Evolutionary conservation across 2,888 invertebrate genomes (phyloP).

Genomic region (Rhogogaster chlorosoma): DNA sequence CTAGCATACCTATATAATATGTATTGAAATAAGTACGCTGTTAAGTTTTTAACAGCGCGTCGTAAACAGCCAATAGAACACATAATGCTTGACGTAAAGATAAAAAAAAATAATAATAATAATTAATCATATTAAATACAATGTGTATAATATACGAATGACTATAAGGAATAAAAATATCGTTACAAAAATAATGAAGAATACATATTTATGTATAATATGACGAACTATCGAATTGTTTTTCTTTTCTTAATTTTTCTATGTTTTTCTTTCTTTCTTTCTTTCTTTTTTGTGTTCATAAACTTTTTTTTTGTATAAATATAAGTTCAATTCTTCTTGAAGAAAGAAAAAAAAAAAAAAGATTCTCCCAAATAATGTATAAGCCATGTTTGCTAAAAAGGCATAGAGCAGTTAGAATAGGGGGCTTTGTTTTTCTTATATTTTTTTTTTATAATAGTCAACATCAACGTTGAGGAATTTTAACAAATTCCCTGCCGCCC

Average conservation of each 20-base stretch:
- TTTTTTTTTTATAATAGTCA: not conserved
- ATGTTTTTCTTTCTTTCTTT: conserved; percentile 51
- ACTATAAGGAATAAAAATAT: conserved; percentile 62
- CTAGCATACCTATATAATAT: conserved; percentile 48
- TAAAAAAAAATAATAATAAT: conserved; percentile 56
- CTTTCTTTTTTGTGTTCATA: conserved; percentile 48
- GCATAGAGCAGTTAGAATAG: conserved; percentile 44
- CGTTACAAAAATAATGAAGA: conserved; percentile 65
- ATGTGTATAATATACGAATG: conserved; percentile 56
- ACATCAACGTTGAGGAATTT: not conserved
- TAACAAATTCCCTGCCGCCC: not conserved
- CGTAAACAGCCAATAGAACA: conserved; percentile 69
- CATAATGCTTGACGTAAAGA: conserved; percentile 63
- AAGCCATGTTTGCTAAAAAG: conserved; percentile 49
- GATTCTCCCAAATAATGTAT: conserved; percentile 36
- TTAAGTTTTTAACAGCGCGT: conserved; percentile 61
- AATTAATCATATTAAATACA: conserved; percentile 60
- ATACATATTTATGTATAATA: conserved; percentile 56
- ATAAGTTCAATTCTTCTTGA: conserved; percentile 61
- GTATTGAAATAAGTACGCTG: conserved; percentile 56
- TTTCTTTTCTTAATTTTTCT: conserved; percentile 49
- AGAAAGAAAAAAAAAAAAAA: conserved; percentile 52
- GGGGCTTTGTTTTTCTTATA: conserved; percentile 20
- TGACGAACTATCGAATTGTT: conserved; percentile 56
- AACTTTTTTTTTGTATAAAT: conserved; percentile 58